Base-by-base conservation (phyloP, 2,797 vertebrate species). In the Brachymystax lenok region DNA sequence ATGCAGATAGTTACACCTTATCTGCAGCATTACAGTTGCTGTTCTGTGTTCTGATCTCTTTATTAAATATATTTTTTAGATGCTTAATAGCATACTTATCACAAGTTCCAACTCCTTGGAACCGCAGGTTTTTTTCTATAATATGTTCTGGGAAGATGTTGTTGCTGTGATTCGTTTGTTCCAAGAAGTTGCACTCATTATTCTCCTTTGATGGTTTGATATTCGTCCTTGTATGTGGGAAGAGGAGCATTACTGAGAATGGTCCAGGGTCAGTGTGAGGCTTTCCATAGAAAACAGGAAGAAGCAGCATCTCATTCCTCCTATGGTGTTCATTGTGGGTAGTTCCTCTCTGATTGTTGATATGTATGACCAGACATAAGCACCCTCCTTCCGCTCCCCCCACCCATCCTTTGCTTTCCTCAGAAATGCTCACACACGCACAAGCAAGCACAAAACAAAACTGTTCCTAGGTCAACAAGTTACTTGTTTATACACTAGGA, bases 191-290 rank as follows among this genome's bases (percentile, higher is more conserved):
- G 19, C 17, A n/a, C n/a, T 59, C 54, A 12, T 46, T 46, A 12
- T 46, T 46, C 40, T 46, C 40, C 10, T 46, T 46, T 46, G 2
- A 46, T 59, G 54, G 4, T n/a, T 59, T 59, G 7, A n/a, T 40
- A 28, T 17, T 19, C 67, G 28, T 75, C 21, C 67, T 0, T 67
- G 51, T 24, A 14, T 3, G 40, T 54, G 19, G 84, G 85, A 73
- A 78, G 67, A 6, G 7, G 67, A 69, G 66, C 24, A 75, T 51
- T 89, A 91, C 88, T 77, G 63, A 77, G 89, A 88, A 91, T 51
- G 0, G 33, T 4, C 78, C 0, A 0, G 30, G 28, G 52, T 76
- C 68, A 71, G 12, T 13, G 30, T 64, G 68, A 66, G 74, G 4
- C 63, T 76, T 86, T 88, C 79, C 83, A 61, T 0, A 74, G 89